Conservation (phyloP, 2,113 vertebrate species). For the Tragelaphus buxtoni region DNA sequence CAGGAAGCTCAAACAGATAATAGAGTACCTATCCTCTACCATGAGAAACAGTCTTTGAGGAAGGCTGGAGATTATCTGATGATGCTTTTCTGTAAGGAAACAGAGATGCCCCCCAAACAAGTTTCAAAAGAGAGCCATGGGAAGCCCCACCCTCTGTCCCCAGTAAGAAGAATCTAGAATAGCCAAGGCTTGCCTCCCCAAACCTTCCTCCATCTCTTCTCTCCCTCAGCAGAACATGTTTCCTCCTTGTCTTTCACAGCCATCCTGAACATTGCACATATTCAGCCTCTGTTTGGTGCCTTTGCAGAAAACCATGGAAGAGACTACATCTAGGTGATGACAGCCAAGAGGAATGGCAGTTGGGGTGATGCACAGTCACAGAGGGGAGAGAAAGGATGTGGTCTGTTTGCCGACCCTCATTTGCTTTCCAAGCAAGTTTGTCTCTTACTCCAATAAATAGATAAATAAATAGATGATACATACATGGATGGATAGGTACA, state of each 20-base stretch:
- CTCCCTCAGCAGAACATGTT: neutral
- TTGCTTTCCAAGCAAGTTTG: neutral
- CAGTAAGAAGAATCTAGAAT: neutral
- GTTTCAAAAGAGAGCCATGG: neutral
- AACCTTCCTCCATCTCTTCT: neutral
- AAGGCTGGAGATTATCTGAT: neutral
- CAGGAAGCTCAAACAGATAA: slow-evolving; percentile 42
- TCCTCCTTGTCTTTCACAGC: neutral
- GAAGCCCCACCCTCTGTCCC: neutral
- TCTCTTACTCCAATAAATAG: neutral
- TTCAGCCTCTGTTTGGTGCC: neutral
- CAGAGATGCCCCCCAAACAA: neutral
- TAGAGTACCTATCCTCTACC: neutral
- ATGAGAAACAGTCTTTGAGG: neutral
- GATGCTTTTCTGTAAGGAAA: neutral
- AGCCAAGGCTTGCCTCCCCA: neutral
- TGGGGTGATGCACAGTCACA: no score
- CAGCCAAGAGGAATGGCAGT: neutral
- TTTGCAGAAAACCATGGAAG: neutral
- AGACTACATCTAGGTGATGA: neutral
- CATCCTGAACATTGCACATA: neutral
- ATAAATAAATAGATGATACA: neutral
- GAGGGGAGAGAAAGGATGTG: neutral
- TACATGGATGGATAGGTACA: neutral
- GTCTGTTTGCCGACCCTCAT: neutral